Conservation (phyloP, 2,888 invertebrate species). For the Ormyrus labotus region DNA sequence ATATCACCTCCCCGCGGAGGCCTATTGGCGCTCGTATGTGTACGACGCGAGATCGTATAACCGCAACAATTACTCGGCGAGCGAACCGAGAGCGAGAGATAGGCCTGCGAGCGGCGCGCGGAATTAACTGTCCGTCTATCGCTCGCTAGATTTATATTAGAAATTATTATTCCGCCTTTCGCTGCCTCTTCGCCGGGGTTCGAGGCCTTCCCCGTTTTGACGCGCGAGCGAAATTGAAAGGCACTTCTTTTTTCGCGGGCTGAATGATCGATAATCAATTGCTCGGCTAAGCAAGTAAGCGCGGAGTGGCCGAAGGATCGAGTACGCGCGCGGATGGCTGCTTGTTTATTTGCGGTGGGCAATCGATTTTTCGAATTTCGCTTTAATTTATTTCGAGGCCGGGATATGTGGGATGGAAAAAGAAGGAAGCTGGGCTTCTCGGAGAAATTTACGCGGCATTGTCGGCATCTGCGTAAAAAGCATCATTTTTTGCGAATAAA, state of each 20-base stretch:
- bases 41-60: neutral
- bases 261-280: neutral
- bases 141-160: constrained; percentile 5
- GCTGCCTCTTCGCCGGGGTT: neutral
- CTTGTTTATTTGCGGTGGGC: no score
- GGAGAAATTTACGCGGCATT: no score
- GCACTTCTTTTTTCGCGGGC: neutral
- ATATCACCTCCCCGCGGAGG: neutral
- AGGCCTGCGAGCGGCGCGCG: neutral
- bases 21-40: neutral
- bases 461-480: no score
- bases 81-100: neutral
- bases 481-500: no score
- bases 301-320: neutral
- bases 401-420: no score
- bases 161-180: constrained; percentile 19
- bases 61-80: neutral
- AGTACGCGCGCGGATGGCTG: no score
- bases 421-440: no score
- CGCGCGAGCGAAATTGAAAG: constrained; percentile 5
- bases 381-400: no score
- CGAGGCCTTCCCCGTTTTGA: no score
- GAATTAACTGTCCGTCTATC: constrained; percentile 33
- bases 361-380: no score
- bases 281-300: neutral